Evolutionary conservation across 2,888 invertebrate species (phyloP), one percentile per base, ranked within the genome.

Genomic region (Molorchus minor): DNA sequence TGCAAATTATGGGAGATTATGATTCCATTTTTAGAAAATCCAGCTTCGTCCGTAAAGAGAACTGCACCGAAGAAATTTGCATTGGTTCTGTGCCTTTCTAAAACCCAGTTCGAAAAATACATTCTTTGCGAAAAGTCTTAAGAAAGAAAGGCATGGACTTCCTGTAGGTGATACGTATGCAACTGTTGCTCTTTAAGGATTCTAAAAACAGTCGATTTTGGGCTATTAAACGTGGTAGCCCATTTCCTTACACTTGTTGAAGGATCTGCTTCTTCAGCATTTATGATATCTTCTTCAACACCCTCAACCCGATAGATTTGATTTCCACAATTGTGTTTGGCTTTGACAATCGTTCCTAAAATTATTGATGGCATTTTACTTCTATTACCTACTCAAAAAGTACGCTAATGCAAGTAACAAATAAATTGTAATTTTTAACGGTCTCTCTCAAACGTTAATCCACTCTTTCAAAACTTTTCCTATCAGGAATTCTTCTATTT

Each of bases 171-270:
- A 13, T 46, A 46, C 7, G 3, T 13, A 3, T 8, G 29, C 17
- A 58, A 58, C 15, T 40, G 41, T 55, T 58, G 45, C 40, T 58
- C 53, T 44, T 17, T 35, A 45, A 54, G 58, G 2, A 56, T 40
- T 56, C 16, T 49, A 49, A 17, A 40, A 25, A 56, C 21, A 5
- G 29, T 53, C 1, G 19, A 43, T 53, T 53, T 43, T 43, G 13
- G 17, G 29, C 5, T 21, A 53, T 43, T 21, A 53, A 53, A 43
- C 25, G 46, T 12, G 29, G 29, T 43, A 43, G 51, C 51, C 20
- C 7, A 49, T 49, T 40, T 43, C 38, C 25, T 3, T 3, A 25
- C 25, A 25, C 25, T 25, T 25, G 25, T 38, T 12, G 16, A 17
- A 16, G 21, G 30, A 43, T 41, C 40, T 29, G 30, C 21, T 3